Percentiles rank a stretch among this genome's conserved stretches.
phyloP scores from a whole-genome alignment of 2,888 invertebrate species.

The Macrosoma leucophasiata region DNA sequence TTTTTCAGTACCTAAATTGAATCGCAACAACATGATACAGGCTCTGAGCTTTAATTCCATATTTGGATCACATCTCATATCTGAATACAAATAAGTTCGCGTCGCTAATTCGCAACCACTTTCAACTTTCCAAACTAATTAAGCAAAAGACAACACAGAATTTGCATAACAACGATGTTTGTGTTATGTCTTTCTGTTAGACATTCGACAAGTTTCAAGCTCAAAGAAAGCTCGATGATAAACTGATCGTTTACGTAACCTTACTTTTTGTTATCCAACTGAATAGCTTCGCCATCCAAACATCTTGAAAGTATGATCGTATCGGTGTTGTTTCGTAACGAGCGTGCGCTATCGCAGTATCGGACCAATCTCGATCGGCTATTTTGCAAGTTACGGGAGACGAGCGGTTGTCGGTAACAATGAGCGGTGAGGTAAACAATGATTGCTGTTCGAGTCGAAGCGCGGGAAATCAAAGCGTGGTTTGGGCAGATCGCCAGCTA shows the following conservation, averaged over 20 bases:
- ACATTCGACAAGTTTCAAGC: constrained; percentile 5
- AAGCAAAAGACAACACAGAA: too few species aligned
- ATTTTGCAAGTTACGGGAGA: constrained; percentile 26
- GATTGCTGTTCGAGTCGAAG: background rate
- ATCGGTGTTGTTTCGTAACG: constrained; percentile 57
- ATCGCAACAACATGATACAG: too few species aligned
- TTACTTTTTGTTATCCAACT: constrained; percentile 46
- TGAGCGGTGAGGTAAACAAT: constrained; percentile 12
- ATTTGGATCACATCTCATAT: too few species aligned
- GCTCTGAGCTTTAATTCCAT: too few species aligned
- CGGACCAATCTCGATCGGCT: constrained; percentile 37
- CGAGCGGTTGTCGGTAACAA: constrained; percentile 14
- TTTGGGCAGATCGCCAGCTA: too few species aligned
- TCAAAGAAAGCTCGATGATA: constrained; percentile 46
- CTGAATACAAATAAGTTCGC: too few species aligned
- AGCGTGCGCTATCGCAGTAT: constrained; percentile 42
- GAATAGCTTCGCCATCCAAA: constrained; percentile 43
- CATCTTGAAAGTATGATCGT: constrained; percentile 59
- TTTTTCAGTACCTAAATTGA: too few species aligned
- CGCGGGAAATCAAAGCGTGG: too few species aligned
- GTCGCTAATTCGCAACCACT: too few species aligned
- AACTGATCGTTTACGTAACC: constrained; percentile 49
- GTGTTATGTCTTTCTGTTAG: too few species aligned
- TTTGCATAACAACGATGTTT: too few species aligned
- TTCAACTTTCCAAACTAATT: too few species aligned